Percentiles rank a stretch among this genome's conserved stretches.
Conservation (phyloP, 2,797 vertebrate genomes). For the Myiothlypis chrysogaster region DNA sequence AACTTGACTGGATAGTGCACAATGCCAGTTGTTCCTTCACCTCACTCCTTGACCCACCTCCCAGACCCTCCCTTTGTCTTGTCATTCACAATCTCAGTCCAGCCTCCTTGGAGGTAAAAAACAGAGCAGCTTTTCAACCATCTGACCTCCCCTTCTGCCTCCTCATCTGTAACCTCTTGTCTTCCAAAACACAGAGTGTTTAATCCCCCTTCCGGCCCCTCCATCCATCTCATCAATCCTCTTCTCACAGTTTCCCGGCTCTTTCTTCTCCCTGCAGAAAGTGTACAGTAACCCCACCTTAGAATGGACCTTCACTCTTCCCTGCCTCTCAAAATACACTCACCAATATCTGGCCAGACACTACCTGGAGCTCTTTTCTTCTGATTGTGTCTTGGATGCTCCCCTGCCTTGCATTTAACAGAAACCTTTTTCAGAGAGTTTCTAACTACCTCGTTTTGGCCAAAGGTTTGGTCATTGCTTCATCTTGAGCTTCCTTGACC, state of each 20-base stretch:
- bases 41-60: background rate
- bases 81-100: background rate
- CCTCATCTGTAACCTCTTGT: background rate
- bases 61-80: background rate
- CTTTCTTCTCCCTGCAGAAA: background rate
- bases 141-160: background rate
- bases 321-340: background rate
- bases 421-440: background rate
- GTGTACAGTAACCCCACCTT: background rate
- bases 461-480: rapidly evolving
- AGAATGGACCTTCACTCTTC: background rate
- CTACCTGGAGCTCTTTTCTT: background rate
- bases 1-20: background rate
- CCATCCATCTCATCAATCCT: background rate
- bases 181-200: background rate
- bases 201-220: background rate
- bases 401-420: background rate
- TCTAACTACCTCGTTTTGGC: background rate
- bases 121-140: background rate
- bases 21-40: background rate
- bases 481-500: background rate
- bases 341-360: background rate
- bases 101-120: background rate
- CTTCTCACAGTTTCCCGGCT: background rate
- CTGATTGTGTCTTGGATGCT: background rate